These are phyloP conservation scores for Chloroclysta siterata DNA, from an alignment of 2,888 invertebrate species.

Conservation along the genomic window DNA sequence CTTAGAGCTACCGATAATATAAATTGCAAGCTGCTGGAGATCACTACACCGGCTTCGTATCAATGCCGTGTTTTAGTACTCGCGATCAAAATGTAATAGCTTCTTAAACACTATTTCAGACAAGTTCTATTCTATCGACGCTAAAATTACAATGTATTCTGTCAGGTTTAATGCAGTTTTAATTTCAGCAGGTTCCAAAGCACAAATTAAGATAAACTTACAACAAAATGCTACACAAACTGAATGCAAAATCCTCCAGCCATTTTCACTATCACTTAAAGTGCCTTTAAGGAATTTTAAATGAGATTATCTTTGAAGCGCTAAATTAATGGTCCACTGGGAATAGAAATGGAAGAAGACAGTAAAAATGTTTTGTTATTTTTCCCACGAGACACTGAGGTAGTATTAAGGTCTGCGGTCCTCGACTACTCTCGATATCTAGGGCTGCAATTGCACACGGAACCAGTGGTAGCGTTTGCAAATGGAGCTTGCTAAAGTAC, in stretches of 20 bases:
- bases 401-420: slow-evolving; percentile 55
- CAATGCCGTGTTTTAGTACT: slow-evolving; percentile 12
- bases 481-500: slow-evolving; percentile 59
- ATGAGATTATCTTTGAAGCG: slow-evolving; percentile 15
- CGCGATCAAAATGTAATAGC: slow-evolving; percentile 15
- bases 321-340: slow-evolving; percentile 32
- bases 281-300: slow-evolving; percentile 18
- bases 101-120: slow-evolving; percentile 24
- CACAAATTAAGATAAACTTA: slow-evolving; percentile 21
- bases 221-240: slow-evolving; percentile 12
- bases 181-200: slow-evolving; percentile 3
- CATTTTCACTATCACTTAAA: slow-evolving; percentile 23
- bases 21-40: slow-evolving; percentile 17
- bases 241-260: slow-evolving; percentile 7
- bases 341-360: slow-evolving; percentile 28
- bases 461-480: slow-evolving; percentile 73
- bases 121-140: slow-evolving; percentile 4
- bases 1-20: slow-evolving; percentile 17
- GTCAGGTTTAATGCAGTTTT: slow-evolving; percentile 7
- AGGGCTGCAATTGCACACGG: slow-evolving; percentile 65
- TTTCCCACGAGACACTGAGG: slow-evolving; percentile 58
- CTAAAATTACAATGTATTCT: slow-evolving; percentile 7
- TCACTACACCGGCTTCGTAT: slow-evolving; percentile 14
- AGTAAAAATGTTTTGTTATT: slow-evolving; percentile 30
- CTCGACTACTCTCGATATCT: slow-evolving; percentile 54